These are phyloP conservation scores for Archilochus colubris DNA, from an alignment of 2,113 vertebrate genomes.

Conservation along the genomic window DNA sequence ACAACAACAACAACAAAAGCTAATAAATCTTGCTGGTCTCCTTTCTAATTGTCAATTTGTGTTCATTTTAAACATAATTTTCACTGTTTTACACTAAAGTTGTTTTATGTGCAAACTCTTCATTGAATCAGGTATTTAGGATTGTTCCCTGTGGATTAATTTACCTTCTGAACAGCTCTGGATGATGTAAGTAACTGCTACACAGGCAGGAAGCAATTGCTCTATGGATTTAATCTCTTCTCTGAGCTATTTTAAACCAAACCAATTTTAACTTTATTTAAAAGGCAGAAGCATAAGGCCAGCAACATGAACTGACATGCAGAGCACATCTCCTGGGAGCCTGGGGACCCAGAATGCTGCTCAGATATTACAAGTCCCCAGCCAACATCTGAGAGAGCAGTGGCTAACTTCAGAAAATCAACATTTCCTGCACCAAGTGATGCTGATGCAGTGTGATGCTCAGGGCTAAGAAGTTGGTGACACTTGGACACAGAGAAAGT, in stretches of 20 bases:
- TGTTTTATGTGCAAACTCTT: slow-evolving; percentile 1
- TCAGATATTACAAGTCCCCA: not conserved
- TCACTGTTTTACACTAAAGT: not conserved
- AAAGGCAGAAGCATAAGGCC: not conserved
- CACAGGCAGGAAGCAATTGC: not conserved
- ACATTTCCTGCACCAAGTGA: not conserved
- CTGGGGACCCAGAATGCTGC: not conserved
- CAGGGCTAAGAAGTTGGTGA: not conserved
- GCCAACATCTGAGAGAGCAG: not conserved
- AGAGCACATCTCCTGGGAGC: not conserved
- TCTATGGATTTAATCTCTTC: not conserved
- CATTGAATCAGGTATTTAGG: slow-evolving; percentile 13
- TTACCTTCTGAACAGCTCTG: not conserved
- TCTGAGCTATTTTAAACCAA: not conserved
- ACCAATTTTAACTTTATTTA: not conserved
- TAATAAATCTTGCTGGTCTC: not conserved
- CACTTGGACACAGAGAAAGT: accelerated
- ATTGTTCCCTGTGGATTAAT: slow-evolving; percentile 42
- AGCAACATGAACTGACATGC: accelerated
- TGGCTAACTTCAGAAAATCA: not conserved
- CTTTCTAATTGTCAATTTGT: not conserved
- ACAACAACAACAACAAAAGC: not conserved
- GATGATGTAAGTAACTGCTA: not conserved
- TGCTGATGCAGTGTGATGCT: accelerated
- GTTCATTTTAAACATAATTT: not conserved